Base-by-base conservation (phyloP, 2,888 invertebrate genomes). In the Chymomyza procnemis region DNA sequence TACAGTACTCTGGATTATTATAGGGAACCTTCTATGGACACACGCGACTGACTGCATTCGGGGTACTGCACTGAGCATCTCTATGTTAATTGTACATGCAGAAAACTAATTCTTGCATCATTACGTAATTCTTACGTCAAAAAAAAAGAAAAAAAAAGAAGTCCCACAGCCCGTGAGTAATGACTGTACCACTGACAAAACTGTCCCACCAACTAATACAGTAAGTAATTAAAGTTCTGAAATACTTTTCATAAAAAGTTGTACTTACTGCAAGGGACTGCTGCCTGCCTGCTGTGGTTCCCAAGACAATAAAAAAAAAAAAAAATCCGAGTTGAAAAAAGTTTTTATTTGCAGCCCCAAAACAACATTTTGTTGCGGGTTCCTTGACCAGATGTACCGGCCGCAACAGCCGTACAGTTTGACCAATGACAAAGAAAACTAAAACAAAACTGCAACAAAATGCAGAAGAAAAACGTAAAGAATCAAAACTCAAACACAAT, bases 211-310 rank as follows among this genome's bases (percentile, higher is more conserved):
- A 41, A 34, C 19, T 34, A 19, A 60, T 19, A 34, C 14, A 41
- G 26, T 26, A 41, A 18, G 55, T 61, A 68, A 56, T 68, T 61
- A 61, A 67, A 68, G 56, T 68, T 68, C 56, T 50, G 8, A 19
- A 41, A 41, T 41, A 41, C 34, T 41, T 41, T 12, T 0, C 12
- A 3, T 12, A 41, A 9, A 41, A 41, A 41, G 34, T 41, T 41
- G 6, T 41, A 1, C 12, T 12, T 41, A 41, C 34, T 41, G 12
- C 12, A 41, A 12, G 12, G 9, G 6, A 0, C 34, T 41, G 12
- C 34, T 41, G 6, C 0, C 34, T 41, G 12, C 34, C 34, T 12
- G 34, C 6, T 18, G 50, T 50, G 26, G 26, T 26, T 26, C 26
- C 26, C 50, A n/a, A 50, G 50, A n/a, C 50, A 50, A 50, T n/a